A percentile compares a stretch with the other conserved stretches of the same genome.
Evolutionary conservation across 2,113 vertebrate species (phyloP).

Genomic region (Coptodon bakossiorum): DNA sequence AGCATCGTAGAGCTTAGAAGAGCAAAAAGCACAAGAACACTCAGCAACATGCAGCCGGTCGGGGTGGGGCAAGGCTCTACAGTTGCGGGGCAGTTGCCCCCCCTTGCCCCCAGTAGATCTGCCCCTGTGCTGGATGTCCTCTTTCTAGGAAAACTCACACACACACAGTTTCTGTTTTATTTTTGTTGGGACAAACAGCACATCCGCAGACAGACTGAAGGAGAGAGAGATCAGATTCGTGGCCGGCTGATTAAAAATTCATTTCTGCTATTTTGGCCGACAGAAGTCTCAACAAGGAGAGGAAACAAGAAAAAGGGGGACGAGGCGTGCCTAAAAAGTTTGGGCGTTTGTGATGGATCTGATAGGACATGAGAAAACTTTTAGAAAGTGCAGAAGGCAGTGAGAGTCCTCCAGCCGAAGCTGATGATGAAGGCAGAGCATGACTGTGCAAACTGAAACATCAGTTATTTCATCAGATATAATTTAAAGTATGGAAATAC

Average conservation of each 20-base stretch:
- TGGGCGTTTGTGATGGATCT: neutral
- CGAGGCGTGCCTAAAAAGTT: neutral
- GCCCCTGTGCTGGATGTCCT: neutral
- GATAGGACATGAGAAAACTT: neutral
- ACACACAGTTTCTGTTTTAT: neutral
- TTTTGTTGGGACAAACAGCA: neutral
- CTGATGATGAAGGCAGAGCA: neutral
- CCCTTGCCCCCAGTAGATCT: neutral
- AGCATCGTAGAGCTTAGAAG: neutral
- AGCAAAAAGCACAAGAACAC: neutral
- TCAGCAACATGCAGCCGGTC: neutral
- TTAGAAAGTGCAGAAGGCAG: neutral
- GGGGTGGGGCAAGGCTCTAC: no score
- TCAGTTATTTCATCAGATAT: neutral
- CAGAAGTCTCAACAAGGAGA: neutral
- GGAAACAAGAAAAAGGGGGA: neutral
- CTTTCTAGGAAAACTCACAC: neutral
- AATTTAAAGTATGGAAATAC: neutral
- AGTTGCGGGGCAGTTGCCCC: neutral
- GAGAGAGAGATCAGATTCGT: slow-evolving; percentile 19
- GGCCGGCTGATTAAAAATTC: slow-evolving; percentile 48
- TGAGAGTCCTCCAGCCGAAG: neutral
- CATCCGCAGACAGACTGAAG: neutral
- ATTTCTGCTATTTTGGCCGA: slow-evolving; percentile 34
- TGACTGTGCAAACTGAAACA: accelerated